Conservation (phyloP, 2,113 vertebrate species). For the Paralichthys olivaceus region DNA sequence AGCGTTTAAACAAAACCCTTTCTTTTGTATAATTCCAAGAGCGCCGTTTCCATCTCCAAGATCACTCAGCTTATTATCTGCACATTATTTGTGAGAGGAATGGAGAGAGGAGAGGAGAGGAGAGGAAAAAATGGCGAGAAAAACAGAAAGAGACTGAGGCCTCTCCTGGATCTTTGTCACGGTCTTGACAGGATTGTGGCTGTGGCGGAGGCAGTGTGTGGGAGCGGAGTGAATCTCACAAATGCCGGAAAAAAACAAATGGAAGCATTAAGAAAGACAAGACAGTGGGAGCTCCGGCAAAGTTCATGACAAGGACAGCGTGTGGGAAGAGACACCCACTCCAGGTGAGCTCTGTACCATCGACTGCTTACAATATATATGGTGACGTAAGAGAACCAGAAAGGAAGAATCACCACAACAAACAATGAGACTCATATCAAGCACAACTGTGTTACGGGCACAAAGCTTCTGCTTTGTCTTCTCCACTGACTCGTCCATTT, state of each 20-base stretch:
- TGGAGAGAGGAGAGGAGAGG: slow-evolving; percentile 10
- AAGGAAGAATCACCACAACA: slow-evolving; percentile 3
- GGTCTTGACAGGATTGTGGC: slow-evolving; percentile 36
- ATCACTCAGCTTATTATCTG: slow-evolving; percentile 48
- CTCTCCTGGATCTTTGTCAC: slow-evolving; percentile 28
- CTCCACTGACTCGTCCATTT: neutral
- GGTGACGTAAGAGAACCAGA: slow-evolving; percentile 3
- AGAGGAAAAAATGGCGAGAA: neutral
- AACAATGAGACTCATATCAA: neutral
- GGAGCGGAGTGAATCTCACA: slow-evolving; percentile 46
- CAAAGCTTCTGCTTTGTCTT: too few species aligned
- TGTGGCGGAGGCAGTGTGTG: slow-evolving; percentile 33
- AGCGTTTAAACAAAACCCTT: slow-evolving; percentile 14
- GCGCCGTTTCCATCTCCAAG: slow-evolving; percentile 42
- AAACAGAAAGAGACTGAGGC: slow-evolving; percentile 1
- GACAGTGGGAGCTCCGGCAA: slow-evolving; percentile 36
- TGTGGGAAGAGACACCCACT: slow-evolving; percentile 74
- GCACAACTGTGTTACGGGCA: neutral
- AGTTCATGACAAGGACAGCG: slow-evolving; percentile 55
- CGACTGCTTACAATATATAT: slow-evolving; percentile 23
- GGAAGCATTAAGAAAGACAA: slow-evolving; percentile 38
- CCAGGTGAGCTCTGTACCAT: slow-evolving; percentile 53
- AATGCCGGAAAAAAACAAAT: slow-evolving; percentile 47
- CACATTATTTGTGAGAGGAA: slow-evolving; percentile 21
- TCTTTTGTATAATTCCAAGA: slow-evolving; percentile 52